Percentiles rank a stretch among this genome's conserved stretches.
phyloP scores from a whole-genome alignment of 2,888 invertebrate species.

The Euplagia quadripunctaria region DNA sequence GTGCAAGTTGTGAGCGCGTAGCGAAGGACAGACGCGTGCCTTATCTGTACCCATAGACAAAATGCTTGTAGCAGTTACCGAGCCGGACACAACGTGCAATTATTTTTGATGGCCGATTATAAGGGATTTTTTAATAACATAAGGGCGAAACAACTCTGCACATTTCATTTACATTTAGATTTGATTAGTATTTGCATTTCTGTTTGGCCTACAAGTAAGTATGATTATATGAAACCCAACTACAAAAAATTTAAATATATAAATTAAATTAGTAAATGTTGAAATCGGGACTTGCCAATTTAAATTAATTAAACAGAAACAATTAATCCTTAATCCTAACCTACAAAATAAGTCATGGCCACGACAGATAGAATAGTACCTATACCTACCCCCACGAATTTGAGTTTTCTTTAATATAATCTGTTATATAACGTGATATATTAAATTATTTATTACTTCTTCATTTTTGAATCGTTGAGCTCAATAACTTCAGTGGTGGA shows the following conservation, averaged over 20 bases:
- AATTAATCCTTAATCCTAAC: too few species aligned
- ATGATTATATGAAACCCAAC: neutral
- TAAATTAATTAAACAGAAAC: neutral
- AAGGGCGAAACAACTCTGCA: constrained; percentile 6
- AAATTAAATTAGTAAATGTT: neutral
- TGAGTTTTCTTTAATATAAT: too few species aligned
- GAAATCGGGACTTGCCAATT: neutral
- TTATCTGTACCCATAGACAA: constrained; percentile 67
- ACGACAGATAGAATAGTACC: too few species aligned
- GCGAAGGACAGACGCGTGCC: constrained; percentile 69
- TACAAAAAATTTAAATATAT: neutral
- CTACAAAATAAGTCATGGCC: too few species aligned
- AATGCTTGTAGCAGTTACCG: constrained; percentile 39
- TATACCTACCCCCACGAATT: too few species aligned
- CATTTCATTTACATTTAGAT: constrained; percentile 22
- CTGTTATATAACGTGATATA: too few species aligned
- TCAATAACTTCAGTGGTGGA: neutral
- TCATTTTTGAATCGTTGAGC: neutral
- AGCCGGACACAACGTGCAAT: constrained; percentile 35
- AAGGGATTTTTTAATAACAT: constrained; percentile 20
- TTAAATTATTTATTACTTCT: neutral
- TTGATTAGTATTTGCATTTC: constrained; percentile 12
- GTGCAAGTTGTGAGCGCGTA: constrained; percentile 57
- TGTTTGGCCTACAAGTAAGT: neutral
- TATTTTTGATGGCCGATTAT: constrained; percentile 23